Evolutionary conservation across 2,797 vertebrate species (phyloP), one percentile per base, ranked within the genome.

Genomic region (Sternarchorhynchus goeldii): DNA sequence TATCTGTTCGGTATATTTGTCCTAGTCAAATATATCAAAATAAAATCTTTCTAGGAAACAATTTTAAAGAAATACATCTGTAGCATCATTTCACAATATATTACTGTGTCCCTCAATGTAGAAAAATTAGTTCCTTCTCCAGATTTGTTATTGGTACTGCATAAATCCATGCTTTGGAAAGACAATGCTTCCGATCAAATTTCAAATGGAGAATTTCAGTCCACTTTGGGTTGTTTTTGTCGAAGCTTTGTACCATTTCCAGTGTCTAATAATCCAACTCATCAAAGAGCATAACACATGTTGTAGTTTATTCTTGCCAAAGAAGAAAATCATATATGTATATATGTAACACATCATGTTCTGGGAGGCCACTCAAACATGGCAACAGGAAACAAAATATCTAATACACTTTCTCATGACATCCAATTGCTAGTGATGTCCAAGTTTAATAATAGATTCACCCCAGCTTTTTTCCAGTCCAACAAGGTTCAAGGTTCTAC

Each of bases 391-490:
- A 59, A 81, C 58, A 32, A 70, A 56, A 68, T 21, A 57, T 53
- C 59, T n/a, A 57, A 69, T 57, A 50, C 63, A 60, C 63, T 79
- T 80, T 69, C 58, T 34, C 63, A 53, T 68, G 77, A 50, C 71
- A 76, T 73, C 53, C 66, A 75, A 73, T n/a, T 36, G 53, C 75
- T 71, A 64, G 68, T 73, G 77, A 56, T 56, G 53, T 68, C 70
- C 60, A 68, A 65, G 45, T 20, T 79, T 86, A 76, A 84, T 3
- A 82, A 87, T 85, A 89, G 88, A 87, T 83, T 85, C 85, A 70
- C 87, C 74, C 85, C 67, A 81, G 83, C 75, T 83, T 84, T 92
- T 91, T 90, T 89, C 88, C 88, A 91, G 91, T 90, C 86, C 86
- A 91, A 87, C 85, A 88, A 86, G 86, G 73, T 77, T 75, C 65